A percentile compares a stretch with the other conserved stretches of the same genome.
These are phyloP conservation scores for Protomyctophum bolini DNA, from an alignment of 2,113 vertebrate species.

Conservation along the genomic window DNA sequence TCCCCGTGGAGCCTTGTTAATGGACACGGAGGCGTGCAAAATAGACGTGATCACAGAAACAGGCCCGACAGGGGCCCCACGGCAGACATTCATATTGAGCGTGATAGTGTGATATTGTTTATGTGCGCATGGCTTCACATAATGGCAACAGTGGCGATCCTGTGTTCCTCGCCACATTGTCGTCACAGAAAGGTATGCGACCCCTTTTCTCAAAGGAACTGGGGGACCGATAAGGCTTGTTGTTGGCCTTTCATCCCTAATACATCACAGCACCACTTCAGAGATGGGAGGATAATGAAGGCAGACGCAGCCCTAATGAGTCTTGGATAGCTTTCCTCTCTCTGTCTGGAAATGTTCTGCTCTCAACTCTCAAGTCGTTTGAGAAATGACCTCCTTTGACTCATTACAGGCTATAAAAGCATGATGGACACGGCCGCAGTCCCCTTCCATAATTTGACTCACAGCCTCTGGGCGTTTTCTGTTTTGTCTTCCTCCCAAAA, in stretches of 20 bases:
- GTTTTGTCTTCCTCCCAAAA: conserved; percentile 7
- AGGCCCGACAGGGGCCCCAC: neutral
- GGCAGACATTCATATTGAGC: neutral
- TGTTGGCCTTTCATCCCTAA: conserved; percentile 43
- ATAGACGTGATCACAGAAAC: conserved; percentile 46
- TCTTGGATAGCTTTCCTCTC: conserved; percentile 52
- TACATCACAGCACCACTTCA: conserved; percentile 45
- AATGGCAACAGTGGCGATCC: conserved; percentile 41
- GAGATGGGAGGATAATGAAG: conserved; percentile 67
- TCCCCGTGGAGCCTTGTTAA: conserved; percentile 40
- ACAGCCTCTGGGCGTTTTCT: conserved; percentile 23
- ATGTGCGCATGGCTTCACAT: no score
- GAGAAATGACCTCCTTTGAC: conserved; percentile 41
- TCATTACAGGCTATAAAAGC: conserved; percentile 25
- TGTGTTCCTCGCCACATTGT: conserved; percentile 40
- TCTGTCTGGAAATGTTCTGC: conserved; percentile 39
- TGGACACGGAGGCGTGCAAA: conserved; percentile 51
- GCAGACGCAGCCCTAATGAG: conserved; percentile 60
- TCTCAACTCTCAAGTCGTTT: conserved; percentile 42
- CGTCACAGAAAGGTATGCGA: conserved; percentile 40
- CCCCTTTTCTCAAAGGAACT: conserved; percentile 33
- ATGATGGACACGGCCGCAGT: conserved; percentile 9
- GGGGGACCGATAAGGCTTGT: conserved; percentile 40
- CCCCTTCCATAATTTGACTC: conserved; percentile 4
- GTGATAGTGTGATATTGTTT: neutral